These are phyloP conservation scores for Limanda limanda DNA, from an alignment of 2,113 vertebrate genomes.

Conservation along the genomic window DNA sequence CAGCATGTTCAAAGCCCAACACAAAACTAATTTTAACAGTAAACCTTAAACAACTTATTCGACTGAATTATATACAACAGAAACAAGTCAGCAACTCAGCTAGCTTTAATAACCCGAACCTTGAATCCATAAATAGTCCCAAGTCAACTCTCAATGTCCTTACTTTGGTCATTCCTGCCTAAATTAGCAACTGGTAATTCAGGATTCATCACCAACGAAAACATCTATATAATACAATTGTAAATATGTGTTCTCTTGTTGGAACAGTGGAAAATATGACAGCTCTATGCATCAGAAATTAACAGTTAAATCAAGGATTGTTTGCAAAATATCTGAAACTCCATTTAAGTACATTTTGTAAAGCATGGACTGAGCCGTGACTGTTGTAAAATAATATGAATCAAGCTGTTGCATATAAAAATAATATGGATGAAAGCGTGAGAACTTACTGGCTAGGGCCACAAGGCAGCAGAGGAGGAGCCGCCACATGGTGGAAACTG, in stretches of 20 bases:
- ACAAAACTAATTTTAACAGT: too few relatives aligned
- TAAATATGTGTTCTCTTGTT: background rate
- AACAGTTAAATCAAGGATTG: background rate
- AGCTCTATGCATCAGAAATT: too few relatives aligned
- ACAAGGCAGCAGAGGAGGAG: slow-evolving; percentile 76
- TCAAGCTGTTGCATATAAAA: background rate
- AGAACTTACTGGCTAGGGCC: slow-evolving; percentile 76
- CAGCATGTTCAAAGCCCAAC: too few relatives aligned
- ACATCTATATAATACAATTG: background rate
- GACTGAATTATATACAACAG: background rate
- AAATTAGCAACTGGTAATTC: background rate
- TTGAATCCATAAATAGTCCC: too few relatives aligned
- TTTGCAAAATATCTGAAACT: background rate
- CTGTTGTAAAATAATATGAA: background rate
- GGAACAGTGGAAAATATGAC: too few relatives aligned
- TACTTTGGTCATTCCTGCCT: background rate
- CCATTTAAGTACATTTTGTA: background rate
- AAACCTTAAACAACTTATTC: background rate
- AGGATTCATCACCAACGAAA: background rate
- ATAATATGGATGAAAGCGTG: background rate
- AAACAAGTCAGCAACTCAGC: background rate
- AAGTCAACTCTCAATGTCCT: background rate
- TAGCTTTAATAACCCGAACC: background rate
- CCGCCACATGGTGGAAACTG: slow-evolving; percentile 66
- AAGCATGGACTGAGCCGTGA: background rate